Evolutionary conservation across 1,140 invertebrate species (phyloP).

Genomic region (Wiebesia pumilae): DNA sequence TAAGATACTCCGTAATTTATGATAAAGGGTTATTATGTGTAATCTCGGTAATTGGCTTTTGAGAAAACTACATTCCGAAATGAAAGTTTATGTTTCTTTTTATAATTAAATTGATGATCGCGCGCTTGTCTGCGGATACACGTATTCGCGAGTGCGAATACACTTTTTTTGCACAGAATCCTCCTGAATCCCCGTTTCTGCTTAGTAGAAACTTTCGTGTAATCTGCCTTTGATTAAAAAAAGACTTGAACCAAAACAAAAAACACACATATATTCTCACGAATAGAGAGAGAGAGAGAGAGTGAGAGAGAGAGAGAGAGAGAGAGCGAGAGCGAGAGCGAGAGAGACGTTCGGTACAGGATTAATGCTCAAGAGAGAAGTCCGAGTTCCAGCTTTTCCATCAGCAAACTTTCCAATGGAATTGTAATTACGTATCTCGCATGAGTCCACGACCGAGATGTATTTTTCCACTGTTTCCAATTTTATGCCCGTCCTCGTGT

Average conservation of each 20-base stretch:
- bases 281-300: neutral
- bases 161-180: no score
- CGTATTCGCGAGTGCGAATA: no score
- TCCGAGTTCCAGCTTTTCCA: conserved; percentile 17
- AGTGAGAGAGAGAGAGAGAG: neutral
- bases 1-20: no score
- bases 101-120: no score
- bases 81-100: no score
- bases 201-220: neutral
- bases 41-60: no score
- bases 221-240: conserved; percentile 11
- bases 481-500: conserved; percentile 27
- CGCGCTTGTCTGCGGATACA: no score
- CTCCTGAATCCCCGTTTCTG: no score
- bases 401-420: conserved; percentile 64
- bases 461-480: conserved; percentile 47
- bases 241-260: no score
- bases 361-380: neutral
- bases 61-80: no score
- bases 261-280: no score
- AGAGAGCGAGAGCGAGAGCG: neutral
- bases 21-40: no score
- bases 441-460: neutral
- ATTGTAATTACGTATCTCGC: conserved; percentile 64
- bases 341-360: neutral